These are phyloP conservation scores for Operophtera brumata DNA, from an alignment of 2,888 invertebrate genomes.

Conservation along the genomic window DNA sequence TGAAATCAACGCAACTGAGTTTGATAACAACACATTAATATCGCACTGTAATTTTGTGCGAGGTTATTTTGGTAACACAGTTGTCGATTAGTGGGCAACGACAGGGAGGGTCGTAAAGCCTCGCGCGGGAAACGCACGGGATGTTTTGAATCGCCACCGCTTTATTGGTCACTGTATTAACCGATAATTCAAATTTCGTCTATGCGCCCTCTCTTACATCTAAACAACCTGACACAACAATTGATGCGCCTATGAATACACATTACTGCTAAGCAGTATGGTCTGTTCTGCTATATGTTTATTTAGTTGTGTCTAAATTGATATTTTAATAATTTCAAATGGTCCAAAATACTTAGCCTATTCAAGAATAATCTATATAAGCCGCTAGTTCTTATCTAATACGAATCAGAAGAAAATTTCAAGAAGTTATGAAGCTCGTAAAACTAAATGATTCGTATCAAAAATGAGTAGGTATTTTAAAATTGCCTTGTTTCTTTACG, in stretches of 20 bases:
- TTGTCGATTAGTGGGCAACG: slow-evolving; percentile 76
- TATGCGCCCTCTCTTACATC: slow-evolving; percentile 42
- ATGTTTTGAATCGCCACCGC: slow-evolving; percentile 77
- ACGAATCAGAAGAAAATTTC: slow-evolving; percentile 26
- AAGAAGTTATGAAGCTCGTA: slow-evolving; percentile 31
- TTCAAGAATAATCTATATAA: slow-evolving; percentile 3
- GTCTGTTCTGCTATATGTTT: slow-evolving; percentile 1
- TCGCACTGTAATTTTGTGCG: slow-evolving; percentile 43
- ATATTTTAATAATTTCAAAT: slow-evolving; percentile 13
- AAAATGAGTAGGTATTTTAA: slow-evolving; percentile 22
- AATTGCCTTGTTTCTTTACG: slow-evolving; percentile 21
- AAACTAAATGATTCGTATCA: slow-evolving; percentile 34
- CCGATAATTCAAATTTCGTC: slow-evolving; percentile 71
- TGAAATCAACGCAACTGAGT: slow-evolving; percentile 21
- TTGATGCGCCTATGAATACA: slow-evolving; percentile 29
- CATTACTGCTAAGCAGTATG: slow-evolving; percentile 1
- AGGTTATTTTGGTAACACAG: slow-evolving; percentile 75
- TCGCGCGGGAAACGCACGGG: slow-evolving; percentile 66
- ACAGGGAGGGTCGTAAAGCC: slow-evolving; percentile 69
- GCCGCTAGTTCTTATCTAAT: slow-evolving; percentile 8
- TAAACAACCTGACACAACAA: slow-evolving; percentile 51
- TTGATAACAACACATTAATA: slow-evolving; percentile 39
- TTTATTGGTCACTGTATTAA: slow-evolving; percentile 74
- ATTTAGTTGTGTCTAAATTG: neutral
- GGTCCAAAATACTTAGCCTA: neutral